Conservation (phyloP, 2,888 invertebrate genomes). For the Eumacrocentrus americanus region DNA sequence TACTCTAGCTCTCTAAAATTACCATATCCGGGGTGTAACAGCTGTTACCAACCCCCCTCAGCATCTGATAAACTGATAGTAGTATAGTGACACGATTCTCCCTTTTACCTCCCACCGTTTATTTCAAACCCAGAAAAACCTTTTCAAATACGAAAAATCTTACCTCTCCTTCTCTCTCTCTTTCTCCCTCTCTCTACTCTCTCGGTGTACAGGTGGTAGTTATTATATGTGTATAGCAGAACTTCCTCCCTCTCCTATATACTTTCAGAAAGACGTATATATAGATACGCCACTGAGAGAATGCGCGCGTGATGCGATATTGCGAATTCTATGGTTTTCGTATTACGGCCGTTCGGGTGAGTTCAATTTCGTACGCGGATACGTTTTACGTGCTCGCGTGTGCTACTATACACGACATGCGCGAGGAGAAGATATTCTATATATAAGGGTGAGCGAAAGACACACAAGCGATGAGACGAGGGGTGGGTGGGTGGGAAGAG, state of each 20-base stretch:
- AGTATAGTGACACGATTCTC: slow-evolving; percentile 51
- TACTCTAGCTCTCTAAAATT: slow-evolving; percentile 48
- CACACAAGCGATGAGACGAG: not conserved
- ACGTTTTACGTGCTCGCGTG: slow-evolving; percentile 38
- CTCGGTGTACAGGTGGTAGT: not conserved
- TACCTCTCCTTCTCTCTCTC: not conserved
- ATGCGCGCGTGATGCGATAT: slow-evolving; percentile 42
- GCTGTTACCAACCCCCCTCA: slow-evolving; percentile 48
- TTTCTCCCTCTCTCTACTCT: slow-evolving; percentile 1
- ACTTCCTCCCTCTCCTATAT: not conserved
- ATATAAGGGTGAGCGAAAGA: not conserved
- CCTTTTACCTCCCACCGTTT: slow-evolving; percentile 11
- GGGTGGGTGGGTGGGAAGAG: not conserved
- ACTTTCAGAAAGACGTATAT: too few relatives aligned
- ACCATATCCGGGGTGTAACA: slow-evolving; percentile 56
- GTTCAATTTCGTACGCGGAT: slow-evolving; percentile 45
- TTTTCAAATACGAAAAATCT: slow-evolving; percentile 2
- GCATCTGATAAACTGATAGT: slow-evolving; percentile 60
- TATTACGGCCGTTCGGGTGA: slow-evolving; percentile 38
- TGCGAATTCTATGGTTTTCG: slow-evolving; percentile 48
- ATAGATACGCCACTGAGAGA: slow-evolving; percentile 26
- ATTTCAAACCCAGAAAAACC: slow-evolving; percentile 2
- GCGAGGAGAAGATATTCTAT: slow-evolving; percentile 6
- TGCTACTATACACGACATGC: slow-evolving; percentile 10
- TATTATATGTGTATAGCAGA: not conserved